A percentile compares a stretch with the other conserved stretches of the same genome.
Conservation (phyloP, 1,140 invertebrate genomes). For the Drosophila kohkoa region DNA sequence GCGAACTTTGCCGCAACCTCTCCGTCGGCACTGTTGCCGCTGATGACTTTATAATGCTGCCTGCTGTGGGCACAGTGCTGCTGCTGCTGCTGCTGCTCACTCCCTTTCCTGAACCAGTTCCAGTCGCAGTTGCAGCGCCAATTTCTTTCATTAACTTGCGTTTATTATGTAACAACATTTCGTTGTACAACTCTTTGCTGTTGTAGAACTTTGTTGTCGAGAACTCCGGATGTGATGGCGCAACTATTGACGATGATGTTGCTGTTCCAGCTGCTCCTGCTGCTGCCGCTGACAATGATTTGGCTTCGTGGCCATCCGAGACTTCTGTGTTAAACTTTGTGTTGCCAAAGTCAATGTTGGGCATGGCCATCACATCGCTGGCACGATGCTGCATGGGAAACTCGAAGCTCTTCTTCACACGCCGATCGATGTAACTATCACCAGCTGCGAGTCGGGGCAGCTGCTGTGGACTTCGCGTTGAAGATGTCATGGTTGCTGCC, state of each 20-base stretch:
- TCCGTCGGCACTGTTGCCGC: conserved; percentile 44
- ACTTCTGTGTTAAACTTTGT: conserved; percentile 80
- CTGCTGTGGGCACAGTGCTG: conserved; percentile 23
- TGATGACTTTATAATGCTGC: conserved; percentile 70
- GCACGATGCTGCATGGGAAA: conserved; percentile 73
- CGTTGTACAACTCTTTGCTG: conserved; percentile 84
- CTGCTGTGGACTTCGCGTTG: background rate
- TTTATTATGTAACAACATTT: conserved; percentile 80
- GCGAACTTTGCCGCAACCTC: conserved; percentile 61
- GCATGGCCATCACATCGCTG: conserved; percentile 70
- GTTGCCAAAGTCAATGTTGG: conserved; percentile 80
- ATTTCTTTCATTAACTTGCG: conserved; percentile 76
- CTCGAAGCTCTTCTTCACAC: conserved; percentile 83
- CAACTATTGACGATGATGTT: conserved; percentile 19
- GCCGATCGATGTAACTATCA: conserved; percentile 71
- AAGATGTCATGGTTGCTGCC: conserved; percentile 7
- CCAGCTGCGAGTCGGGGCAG: conserved; percentile 38
- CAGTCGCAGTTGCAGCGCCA: background rate
- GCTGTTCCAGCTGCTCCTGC: background rate
- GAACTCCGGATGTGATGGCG: conserved; percentile 76
- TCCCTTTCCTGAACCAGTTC: background rate
- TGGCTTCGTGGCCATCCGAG: conserved; percentile 1
- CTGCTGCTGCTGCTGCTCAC: background rate
- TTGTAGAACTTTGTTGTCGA: conserved; percentile 84
- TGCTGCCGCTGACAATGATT: background rate